Evolutionary conservation across 2,797 vertebrate species (phyloP), one percentile per base, ranked within the genome.

Genomic region (Microctenopoma stevenorrisi): DNA sequence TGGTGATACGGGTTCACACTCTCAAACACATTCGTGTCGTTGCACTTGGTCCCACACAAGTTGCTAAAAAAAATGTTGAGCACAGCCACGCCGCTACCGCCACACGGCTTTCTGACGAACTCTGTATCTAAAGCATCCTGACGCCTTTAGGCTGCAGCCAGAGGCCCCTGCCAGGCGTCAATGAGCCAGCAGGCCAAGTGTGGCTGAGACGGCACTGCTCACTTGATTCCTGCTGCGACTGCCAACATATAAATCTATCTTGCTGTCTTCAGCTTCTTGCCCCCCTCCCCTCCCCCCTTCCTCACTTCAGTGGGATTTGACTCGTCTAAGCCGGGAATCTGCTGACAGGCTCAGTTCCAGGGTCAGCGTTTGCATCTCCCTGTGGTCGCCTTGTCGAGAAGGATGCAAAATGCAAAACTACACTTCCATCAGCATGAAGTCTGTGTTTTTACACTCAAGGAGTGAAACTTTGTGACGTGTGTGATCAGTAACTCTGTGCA

Each of bases 271-370:
- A 60, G 70, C 83, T 49, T 42, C 70, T 50, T 74, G 38, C 40
- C 47, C 47, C 49, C 47, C 47, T 48, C 57, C 30, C 28, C 4
- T 30, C 6, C 22, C 22, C 22, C 22, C 75, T 30, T 58, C 61
- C 68, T 76, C 66, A 58, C 68, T 76, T 48, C 5, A 72, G 58
- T 50, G 68, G 59, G 58, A 30, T 82, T 79, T 74, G 70, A 69
- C 68, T 88, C 68, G 70, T 81, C 74, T 52, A 9, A 80, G 72
- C 64, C 50, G 0, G 48, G 16, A 66, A 81, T 70, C 37, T 79
- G 83, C 83, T 79, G 79, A 82, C 76, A 2, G 64, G 70, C 73
- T 76, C 65, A 13, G 68, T 44, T 81, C 63, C 78, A 73, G 80
- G 68, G 74, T 83, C 83, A 74, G 74, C 1, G 49, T 76, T 73